These are phyloP conservation scores for Ceyx melanurus DNA, from an alignment of 2,113 vertebrate species.

Conservation along the genomic window DNA sequence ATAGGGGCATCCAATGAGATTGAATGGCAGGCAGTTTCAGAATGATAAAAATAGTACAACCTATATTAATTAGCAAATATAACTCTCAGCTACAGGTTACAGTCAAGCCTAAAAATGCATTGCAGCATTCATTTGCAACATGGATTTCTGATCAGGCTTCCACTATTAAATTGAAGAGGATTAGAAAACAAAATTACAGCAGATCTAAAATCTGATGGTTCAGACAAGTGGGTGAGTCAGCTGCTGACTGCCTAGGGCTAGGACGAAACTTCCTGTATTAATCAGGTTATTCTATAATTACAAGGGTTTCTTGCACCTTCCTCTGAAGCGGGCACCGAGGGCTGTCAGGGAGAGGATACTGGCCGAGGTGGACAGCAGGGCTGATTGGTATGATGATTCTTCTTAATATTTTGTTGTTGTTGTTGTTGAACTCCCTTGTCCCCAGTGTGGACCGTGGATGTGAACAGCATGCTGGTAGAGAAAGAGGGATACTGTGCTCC, in stretches of 20 bases:
- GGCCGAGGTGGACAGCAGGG: constrained; percentile 56
- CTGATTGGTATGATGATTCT: constrained; percentile 41
- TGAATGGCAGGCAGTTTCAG: constrained; percentile 52
- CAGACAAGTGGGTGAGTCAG: constrained; percentile 60
- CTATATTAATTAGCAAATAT: constrained; percentile 67
- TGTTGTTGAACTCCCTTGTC: background rate
- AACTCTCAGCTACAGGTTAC: constrained; percentile 51
- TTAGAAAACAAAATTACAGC: constrained; percentile 17
- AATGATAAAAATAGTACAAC: constrained; percentile 65
- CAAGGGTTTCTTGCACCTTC: constrained; percentile 64
- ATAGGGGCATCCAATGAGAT: constrained; percentile 61
- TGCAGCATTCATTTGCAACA: constrained; percentile 9
- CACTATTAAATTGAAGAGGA: background rate
- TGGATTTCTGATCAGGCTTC: background rate
- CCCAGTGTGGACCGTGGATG: background rate
- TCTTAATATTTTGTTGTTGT: background rate
- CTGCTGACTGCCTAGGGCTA: constrained; percentile 66
- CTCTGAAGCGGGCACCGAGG: constrained; percentile 28
- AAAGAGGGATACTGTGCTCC: background rate
- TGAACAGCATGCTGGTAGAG: background rate
- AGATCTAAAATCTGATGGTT: constrained; percentile 53
- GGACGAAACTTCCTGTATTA: constrained; percentile 70
- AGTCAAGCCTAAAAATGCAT: constrained; percentile 34
- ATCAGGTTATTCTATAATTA: constrained; percentile 71
- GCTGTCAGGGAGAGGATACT: constrained; percentile 39